Conservation (phyloP, 1,140 invertebrate species). For the Saccostrea cuccullata region DNA sequence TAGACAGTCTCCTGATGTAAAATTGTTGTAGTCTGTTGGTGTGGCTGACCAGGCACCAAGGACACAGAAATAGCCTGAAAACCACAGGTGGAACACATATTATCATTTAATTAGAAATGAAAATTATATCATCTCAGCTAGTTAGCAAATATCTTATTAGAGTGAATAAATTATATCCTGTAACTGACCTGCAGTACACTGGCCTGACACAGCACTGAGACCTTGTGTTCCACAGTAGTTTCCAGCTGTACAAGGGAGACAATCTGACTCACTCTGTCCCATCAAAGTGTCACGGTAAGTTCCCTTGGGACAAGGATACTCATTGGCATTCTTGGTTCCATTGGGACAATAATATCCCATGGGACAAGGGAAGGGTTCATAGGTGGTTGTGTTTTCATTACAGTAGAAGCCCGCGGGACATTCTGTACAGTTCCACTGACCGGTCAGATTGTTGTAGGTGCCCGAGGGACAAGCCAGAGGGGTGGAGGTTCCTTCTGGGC, state of each 20-base stretch:
- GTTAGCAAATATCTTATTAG: background rate
- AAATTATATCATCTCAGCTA: background rate
- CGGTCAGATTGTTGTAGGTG: constrained; percentile 75
- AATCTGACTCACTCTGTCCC: constrained; percentile 67
- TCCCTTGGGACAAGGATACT: constrained; percentile 74
- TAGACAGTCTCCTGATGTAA: constrained; percentile 68
- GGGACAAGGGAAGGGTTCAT: constrained; percentile 71
- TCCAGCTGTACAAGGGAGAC: constrained; percentile 72
- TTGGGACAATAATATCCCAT: constrained; percentile 73
- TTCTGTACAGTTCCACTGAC: constrained; percentile 65
- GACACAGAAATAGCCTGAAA: constrained; percentile 74
- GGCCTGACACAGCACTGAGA: constrained; percentile 62
- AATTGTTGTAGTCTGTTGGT: constrained; percentile 74
- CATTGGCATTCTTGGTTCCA: constrained; percentile 63
- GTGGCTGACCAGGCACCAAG: constrained; percentile 66
- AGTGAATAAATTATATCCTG: background rate
- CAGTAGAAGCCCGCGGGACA: constrained; percentile 75
- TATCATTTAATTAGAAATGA: background rate
- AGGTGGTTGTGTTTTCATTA: constrained; percentile 73
- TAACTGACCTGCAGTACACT: constrained; percentile 70
- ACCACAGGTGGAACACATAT: background rate
- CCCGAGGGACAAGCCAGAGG: constrained; percentile 72
- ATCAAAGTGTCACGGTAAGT: constrained; percentile 63
- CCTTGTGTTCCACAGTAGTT: constrained; percentile 70
- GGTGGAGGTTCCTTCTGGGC: constrained; percentile 72